Base-by-base conservation (phyloP, 64 coral and sea anemone species). In the Cladopsammia gracilis region DNA sequence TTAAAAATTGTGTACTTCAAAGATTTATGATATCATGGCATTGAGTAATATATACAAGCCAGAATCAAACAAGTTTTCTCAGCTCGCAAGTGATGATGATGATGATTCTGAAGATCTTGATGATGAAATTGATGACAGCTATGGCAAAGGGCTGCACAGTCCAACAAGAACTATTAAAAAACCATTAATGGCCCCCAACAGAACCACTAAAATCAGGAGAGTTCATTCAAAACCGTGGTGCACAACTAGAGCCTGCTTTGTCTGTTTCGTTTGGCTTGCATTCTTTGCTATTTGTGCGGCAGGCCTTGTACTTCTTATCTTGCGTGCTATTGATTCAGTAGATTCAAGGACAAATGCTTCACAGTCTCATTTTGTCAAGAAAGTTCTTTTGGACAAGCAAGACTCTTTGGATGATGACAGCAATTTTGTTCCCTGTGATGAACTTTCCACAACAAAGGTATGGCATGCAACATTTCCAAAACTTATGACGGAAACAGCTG, bases 401-500 rank as follows among this genome's bases (percentile, higher is more conserved):
- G 46, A 9, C 2, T 66, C 34, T 14, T 67, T 76, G 5, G 7
- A 18, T 23, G 69, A 92, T 58, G 75, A 85, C 54, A 60, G 54
- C 16, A 90, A 89, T 12, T 20, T 98, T 90, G 82, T 66, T 49
- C 74, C 82, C 22, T 98, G 97, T 85, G 73, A 86, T 61, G 75
- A 87, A 48, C 51, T 98, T 59, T 77, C 79, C 43, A 64, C 79
- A 6, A 68, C n/a, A 77, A 88, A 93, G 59, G 89, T 98, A 16
- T 98, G 97, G 97, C 87, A 94, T 68, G 18, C 80, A 48, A 88
- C 67, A 25, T 91, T 98, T 51, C 91, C 94, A 4, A 98, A 98
- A 87, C 90, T 98, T 58, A 98, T 98, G 97, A 96, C 97, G 45
- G 97, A 98, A 70, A 98, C 97, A 26, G 91, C 97, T 22, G 91